phyloP scores from a whole-genome alignment of 2,113 vertebrate genomes.

The Paradisaea rubra region DNA sequence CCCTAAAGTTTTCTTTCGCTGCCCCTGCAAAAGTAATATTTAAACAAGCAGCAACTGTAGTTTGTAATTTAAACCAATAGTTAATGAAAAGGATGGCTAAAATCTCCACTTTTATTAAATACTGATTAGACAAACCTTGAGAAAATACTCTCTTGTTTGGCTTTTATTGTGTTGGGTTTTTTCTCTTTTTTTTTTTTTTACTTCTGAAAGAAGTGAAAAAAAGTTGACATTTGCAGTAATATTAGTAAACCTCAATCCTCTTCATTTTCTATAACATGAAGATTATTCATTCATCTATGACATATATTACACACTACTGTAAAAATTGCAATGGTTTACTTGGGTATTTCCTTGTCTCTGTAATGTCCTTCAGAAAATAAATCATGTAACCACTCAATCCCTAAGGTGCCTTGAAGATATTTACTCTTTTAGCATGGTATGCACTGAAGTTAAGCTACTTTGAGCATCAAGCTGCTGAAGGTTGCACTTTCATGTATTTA shows the following conservation, averaged over 20 bases:
- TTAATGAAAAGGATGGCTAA: neutral
- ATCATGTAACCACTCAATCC: neutral
- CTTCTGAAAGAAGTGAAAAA: neutral
- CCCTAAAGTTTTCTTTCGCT: neutral
- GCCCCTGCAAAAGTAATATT: neutral
- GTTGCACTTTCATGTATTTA: neutral
- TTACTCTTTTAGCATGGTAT: neutral
- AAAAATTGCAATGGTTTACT: neutral
- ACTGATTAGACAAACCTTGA: neutral
- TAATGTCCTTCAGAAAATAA: neutral
- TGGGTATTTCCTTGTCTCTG: neutral
- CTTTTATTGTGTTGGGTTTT: fast-evolving
- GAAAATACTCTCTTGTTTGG: neutral
- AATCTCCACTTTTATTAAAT: neutral
- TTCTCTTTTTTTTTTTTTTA: no score
- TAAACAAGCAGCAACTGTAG: neutral
- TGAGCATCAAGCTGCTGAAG: neutral
- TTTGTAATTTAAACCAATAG: neutral
- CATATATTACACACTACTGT: neutral
- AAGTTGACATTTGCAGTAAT: neutral
- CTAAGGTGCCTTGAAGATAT: neutral
- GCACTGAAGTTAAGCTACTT: neutral
- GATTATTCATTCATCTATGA: neutral
- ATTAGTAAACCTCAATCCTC: neutral
- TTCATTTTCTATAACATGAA: neutral